phyloP scores from a whole-genome alignment of 2,888 invertebrate genomes.

The Leptopilina drosophilae region DNA sequence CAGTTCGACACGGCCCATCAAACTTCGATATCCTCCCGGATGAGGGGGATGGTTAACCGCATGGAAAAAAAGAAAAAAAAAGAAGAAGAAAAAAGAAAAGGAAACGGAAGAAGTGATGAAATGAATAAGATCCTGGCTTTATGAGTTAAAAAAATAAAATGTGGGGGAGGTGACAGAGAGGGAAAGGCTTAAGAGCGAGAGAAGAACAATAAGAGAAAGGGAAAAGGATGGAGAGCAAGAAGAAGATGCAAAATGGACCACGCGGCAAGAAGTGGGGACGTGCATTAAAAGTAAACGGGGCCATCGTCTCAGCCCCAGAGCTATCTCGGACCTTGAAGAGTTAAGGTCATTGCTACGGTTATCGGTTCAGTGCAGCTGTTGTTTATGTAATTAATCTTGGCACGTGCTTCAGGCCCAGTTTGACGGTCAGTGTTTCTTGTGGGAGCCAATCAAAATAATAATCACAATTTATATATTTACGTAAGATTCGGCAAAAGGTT shows the following conservation, averaged over 20 bases:
- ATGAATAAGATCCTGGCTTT: conserved; percentile 46
- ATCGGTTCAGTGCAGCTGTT: conserved; percentile 53
- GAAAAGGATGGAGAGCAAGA: conserved; percentile 59
- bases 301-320: conserved; percentile 75
- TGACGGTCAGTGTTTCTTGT: conserved; percentile 61
- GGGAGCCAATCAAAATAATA: conserved; percentile 27
- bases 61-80: conserved; percentile 38
- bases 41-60: conserved; percentile 54
- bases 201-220: conserved; percentile 59
- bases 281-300: conserved; percentile 77
- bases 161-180: conserved; percentile 51
- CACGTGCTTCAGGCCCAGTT: conserved; percentile 51
- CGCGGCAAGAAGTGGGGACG: conserved; percentile 74
- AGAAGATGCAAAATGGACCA: conserved; percentile 76
- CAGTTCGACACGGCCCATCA: background rate
- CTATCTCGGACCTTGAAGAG: conserved; percentile 75
- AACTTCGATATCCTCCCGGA: conserved; percentile 38
- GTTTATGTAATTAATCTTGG: conserved; percentile 59
- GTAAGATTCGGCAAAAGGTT: conserved; percentile 33
- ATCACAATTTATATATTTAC: too few relatives aligned
- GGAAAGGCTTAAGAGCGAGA: conserved; percentile 54
- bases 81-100: conserved; percentile 14
- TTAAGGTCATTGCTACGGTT: conserved; percentile 67
- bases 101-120: conserved; percentile 38
- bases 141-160: conserved; percentile 41